Conservation (phyloP, 2,113 vertebrate species). For the Cavia porcellus region DNA sequence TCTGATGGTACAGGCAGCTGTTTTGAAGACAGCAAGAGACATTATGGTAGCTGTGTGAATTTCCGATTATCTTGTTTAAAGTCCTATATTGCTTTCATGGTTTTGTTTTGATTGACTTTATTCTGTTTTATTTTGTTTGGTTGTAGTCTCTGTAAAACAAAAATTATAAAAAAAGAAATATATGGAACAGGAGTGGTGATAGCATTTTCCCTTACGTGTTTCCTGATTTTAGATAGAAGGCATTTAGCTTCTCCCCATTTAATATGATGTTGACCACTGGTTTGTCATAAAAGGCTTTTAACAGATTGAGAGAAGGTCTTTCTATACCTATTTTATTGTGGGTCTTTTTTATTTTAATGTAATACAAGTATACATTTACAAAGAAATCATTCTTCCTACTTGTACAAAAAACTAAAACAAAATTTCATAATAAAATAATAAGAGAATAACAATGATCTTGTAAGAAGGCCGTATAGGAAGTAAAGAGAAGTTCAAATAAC, state of each 20-base stretch:
- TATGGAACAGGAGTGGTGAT: background rate
- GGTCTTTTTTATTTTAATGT: background rate
- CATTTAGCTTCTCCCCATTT: background rate
- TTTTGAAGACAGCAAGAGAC: no score
- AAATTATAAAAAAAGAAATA: no score
- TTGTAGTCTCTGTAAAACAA: no score
- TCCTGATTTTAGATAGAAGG: background rate
- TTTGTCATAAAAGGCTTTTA: background rate
- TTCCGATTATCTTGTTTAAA: no score
- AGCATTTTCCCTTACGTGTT: background rate
- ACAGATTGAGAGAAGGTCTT: background rate
- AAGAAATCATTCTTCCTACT: background rate
- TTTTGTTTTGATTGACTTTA: no score
- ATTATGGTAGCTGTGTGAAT: no score
- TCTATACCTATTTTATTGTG: background rate
- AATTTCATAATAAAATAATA: background rate
- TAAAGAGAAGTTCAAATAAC: background rate
- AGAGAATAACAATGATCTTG: background rate
- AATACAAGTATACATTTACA: background rate
- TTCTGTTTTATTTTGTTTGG: no score
- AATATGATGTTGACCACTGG: background rate
- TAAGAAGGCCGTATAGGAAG: background rate
- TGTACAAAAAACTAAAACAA: background rate
- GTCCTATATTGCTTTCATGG: no score
- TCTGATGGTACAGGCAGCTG: no score